Conservation (phyloP, 2,797 vertebrate species). For the Erpetoichthys calabaricus region DNA sequence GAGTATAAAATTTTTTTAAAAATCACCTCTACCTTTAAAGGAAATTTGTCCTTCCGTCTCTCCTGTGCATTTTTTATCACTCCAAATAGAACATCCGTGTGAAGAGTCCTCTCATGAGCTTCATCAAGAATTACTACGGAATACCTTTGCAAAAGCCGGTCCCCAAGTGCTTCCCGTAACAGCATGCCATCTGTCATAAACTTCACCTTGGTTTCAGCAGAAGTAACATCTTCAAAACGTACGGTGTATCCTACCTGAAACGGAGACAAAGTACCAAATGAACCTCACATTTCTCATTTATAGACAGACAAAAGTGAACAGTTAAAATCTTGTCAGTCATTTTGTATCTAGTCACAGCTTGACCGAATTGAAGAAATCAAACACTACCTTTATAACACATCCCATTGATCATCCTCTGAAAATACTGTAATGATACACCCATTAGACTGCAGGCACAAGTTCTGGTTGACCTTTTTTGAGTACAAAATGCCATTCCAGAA, state of each 20-base stretch:
- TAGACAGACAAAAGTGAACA: no score
- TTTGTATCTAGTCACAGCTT: no score
- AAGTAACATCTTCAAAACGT: conserved; percentile 86
- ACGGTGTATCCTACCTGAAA: conserved; percentile 84
- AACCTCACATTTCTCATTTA: background rate
- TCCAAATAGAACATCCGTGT: conserved; percentile 88
- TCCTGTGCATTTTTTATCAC: conserved; percentile 81
- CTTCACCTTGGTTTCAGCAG: conserved; percentile 71
- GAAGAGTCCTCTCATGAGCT: conserved; percentile 84
- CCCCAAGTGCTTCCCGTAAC: conserved; percentile 78
- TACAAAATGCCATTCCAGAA: no score
- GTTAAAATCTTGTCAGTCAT: no score
- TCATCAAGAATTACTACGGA: conserved; percentile 82
- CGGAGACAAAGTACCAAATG: background rate
- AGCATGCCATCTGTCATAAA: conserved; percentile 95
- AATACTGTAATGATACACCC: no score
- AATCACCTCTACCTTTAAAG: conserved; percentile 55
- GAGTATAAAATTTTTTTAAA: background rate
- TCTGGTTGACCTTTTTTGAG: no score
- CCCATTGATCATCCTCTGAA: no score
- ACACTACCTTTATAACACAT: no score
- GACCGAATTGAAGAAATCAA: no score
- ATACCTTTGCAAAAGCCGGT: conserved; percentile 74
- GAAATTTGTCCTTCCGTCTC: conserved; percentile 64
- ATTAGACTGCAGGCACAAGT: no score